A percentile compares a stretch with the other conserved stretches of the same genome.
Evolutionary conservation across 2,113 vertebrate species (phyloP).

Genomic region (Ophiodon elongatus): DNA sequence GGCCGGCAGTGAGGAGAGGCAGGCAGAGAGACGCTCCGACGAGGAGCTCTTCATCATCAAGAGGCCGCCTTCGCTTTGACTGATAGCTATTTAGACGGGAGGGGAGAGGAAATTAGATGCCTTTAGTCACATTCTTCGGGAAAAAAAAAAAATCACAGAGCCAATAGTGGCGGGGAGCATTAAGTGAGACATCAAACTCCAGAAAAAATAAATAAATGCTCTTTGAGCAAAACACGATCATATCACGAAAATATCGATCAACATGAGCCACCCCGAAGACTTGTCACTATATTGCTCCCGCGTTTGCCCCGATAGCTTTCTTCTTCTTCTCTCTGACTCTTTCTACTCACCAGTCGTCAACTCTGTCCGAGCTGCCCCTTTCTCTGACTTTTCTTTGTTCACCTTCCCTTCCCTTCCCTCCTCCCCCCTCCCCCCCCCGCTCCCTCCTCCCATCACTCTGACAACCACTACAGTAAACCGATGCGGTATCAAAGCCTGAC

Average conservation of each 20-base stretch:
- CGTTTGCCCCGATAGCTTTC: conserved; percentile 22
- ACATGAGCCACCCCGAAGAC: conserved; percentile 32
- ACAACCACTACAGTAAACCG: conserved; percentile 61
- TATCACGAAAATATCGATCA: conserved; percentile 63
- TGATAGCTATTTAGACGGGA: conserved; percentile 57
- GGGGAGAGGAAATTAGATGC: conserved; percentile 51
- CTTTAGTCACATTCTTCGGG: conserved; percentile 43
- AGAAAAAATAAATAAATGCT: conserved; percentile 43
- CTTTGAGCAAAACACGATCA: conserved; percentile 54
- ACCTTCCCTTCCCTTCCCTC: conserved; percentile 11
- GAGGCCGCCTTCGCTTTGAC: conserved; percentile 55
- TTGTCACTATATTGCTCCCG: conserved; percentile 16
- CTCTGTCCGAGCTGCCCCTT: conserved; percentile 8
- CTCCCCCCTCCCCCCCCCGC: conserved; percentile 9
- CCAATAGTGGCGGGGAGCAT: conserved; percentile 39
- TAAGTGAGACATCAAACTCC: conserved; percentile 45
- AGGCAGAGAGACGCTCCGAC: conserved; percentile 15
- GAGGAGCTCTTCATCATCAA: conserved; percentile 53
- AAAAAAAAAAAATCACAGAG: conserved; percentile 42
- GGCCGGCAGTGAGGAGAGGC: conserved; percentile 28
- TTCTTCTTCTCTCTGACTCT: too few species aligned
- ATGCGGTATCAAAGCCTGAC: conserved; percentile 61
- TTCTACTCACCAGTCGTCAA: conserved; percentile 18
- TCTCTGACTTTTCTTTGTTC: conserved; percentile 29
- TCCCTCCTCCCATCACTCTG: conserved; percentile 24